These are phyloP conservation scores for Loripinus fragilis DNA, from an alignment of 2,888 invertebrate genomes.

Conservation along the genomic window DNA sequence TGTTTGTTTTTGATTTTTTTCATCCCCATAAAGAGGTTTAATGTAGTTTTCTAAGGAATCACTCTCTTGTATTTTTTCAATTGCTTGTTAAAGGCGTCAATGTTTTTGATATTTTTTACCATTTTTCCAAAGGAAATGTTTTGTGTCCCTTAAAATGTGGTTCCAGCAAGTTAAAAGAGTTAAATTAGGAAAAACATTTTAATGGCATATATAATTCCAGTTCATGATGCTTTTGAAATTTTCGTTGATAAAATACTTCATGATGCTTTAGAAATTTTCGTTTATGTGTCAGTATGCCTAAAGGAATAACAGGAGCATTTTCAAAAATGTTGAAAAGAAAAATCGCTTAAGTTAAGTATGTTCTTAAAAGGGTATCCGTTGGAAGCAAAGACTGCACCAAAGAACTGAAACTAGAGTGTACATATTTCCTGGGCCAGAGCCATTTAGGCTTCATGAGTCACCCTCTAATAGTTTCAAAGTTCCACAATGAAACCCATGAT, in stretches of 20 bases:
- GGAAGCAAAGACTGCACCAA: too few species aligned
- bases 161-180: background rate
- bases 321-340: background rate
- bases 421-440: too few species aligned
- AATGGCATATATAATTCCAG: background rate
- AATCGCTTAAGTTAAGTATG: too few species aligned
- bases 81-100: background rate
- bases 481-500: too few species aligned
- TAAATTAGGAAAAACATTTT: background rate
- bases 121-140: background rate
- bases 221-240: background rate
- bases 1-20: background rate
- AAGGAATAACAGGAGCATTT: background rate
- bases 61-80: background rate
- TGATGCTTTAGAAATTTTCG: background rate
- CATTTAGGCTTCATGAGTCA: too few species aligned
- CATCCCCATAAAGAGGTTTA: background rate
- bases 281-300: background rate
- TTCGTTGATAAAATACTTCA: background rate
- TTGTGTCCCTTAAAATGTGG: background rate
- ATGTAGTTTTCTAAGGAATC: background rate
- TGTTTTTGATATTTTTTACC: too few species aligned
- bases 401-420: too few species aligned
- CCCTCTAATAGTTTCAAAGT: too few species aligned
- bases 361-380: too few species aligned